phyloP scores from a whole-genome alignment of 2,888 invertebrate genomes.

The Diplolepis rosae region DNA sequence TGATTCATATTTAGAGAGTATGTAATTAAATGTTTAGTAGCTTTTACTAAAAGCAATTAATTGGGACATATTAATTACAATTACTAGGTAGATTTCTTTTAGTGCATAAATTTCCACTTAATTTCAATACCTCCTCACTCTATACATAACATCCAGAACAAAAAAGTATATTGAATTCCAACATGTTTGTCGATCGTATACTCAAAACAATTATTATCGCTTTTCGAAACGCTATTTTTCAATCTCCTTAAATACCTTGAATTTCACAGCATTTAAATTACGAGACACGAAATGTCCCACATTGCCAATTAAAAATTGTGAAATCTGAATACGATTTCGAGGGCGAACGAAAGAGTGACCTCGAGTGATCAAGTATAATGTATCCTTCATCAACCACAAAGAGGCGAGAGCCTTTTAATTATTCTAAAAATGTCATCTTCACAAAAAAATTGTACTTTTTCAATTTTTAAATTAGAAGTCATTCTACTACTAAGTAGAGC shows the following conservation, averaged over 20 bases:
- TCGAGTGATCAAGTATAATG: neutral
- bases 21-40: too few relatives aligned
- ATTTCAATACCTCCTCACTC: too few relatives aligned
- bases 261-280: neutral
- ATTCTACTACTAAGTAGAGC: too few relatives aligned
- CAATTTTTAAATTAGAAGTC: too few relatives aligned
- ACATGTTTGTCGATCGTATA: neutral
- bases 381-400: neutral
- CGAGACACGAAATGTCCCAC: constrained; percentile 1
- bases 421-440: neutral
- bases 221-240: neutral
- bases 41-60: too few relatives aligned
- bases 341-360: neutral
- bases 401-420: neutral
- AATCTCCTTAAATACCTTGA: neutral
- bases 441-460: neutral
- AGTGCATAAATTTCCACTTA: too few relatives aligned
- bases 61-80: too few relatives aligned
- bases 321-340: constrained; percentile 2
- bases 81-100: too few relatives aligned
- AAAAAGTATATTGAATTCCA: neutral
- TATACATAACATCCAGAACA: too few relatives aligned
- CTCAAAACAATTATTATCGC: neutral
- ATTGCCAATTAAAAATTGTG: constrained; percentile 7
- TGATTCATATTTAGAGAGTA: too few relatives aligned